A percentile compares a stretch with the other conserved stretches of the same genome.
These are phyloP conservation scores for Pseudomugil tenellus DNA, from an alignment of 2,797 vertebrate genomes.

Conservation along the genomic window DNA sequence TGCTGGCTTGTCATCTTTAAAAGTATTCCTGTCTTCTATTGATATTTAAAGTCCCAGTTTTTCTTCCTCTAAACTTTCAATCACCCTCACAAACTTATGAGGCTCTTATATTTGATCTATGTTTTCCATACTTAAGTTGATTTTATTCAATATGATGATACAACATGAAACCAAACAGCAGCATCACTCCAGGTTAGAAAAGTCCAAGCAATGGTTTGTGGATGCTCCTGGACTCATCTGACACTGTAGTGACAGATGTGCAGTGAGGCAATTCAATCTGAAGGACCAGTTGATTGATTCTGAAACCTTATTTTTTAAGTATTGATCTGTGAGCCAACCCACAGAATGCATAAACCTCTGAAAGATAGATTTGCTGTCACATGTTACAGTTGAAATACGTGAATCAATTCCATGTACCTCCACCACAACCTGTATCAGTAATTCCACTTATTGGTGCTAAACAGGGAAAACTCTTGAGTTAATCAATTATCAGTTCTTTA, in stretches of 20 bases:
- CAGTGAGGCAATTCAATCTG: slow-evolving; percentile 62
- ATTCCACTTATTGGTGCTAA: slow-evolving; percentile 74
- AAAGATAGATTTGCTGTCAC: slow-evolving; percentile 78
- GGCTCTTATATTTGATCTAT: too few species aligned
- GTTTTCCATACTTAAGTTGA: too few species aligned
- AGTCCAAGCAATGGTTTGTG: too few species aligned
- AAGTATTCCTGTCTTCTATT: too few species aligned
- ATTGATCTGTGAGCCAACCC: slow-evolving; percentile 66
- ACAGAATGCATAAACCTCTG: slow-evolving; percentile 75
- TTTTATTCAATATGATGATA: too few species aligned
- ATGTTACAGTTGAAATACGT: slow-evolving; percentile 77
- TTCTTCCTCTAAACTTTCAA: too few species aligned
- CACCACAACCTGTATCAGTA: slow-evolving; percentile 54
- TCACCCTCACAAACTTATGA: too few species aligned
- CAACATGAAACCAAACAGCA: too few species aligned
- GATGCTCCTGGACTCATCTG: background rate
- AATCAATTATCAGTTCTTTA: slow-evolving; percentile 79
- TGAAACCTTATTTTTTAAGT: slow-evolving; percentile 78
- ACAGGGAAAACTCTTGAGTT: slow-evolving; percentile 66
- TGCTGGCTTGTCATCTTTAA: too few species aligned
- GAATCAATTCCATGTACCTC: slow-evolving; percentile 72
- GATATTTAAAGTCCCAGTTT: too few species aligned
- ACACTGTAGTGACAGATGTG: slow-evolving; percentile 13
- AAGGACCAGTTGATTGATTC: slow-evolving; percentile 64
- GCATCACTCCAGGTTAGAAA: too few species aligned